Evolutionary conservation across 2,113 vertebrate genomes (phyloP), one percentile per base, ranked within the genome.

Genomic region (Gallinago media): DNA sequence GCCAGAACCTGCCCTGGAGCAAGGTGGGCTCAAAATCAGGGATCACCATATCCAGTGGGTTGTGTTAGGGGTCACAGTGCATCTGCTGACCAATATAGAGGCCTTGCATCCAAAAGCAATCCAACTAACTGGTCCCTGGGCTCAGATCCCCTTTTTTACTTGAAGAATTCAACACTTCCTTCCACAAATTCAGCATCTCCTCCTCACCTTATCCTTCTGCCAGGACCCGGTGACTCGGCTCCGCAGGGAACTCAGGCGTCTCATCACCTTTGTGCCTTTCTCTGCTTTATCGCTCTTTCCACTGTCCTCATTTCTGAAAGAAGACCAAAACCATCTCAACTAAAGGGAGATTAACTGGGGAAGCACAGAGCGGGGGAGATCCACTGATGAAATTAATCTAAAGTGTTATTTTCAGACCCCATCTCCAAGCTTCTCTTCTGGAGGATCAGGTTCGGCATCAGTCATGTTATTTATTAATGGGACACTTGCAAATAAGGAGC

Each of bases 181-280:
- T 67, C 62, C 31, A 42, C 32, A 54, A 32, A 14, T 58, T 54
- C 76, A 40, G 4, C 21, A 20, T 18, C 7, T 50, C 12, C n/a
- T 55, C 42, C 97, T 96, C 88, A 99, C 99, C 99, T 99, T 99
- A 61, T 99, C 99, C 97, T 99, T 99, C 94, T 99, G 99, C 98
- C 99, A 99, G 92, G 99, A 99, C 31, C 99, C 99, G 0, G 99
- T 98, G 97, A 99, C 95, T 29, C 99, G 97, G 98, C 95, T 99
- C 95, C 98, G 98, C 83, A 99, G 97, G 18, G 98, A 99, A 89
- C 99, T 99, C 75, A 99, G 98, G 1, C 98, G 99, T 23, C 99
- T 97, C 96, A 99, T 99, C 97, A 99, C 99, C 71, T 98, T 98
- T 3, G 98, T 98, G n/a, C 99, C 98, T 91, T 96, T 99, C 97